Base-by-base conservation (phyloP, 1,140 invertebrate genomes). In the Pantala flavescens region DNA sequence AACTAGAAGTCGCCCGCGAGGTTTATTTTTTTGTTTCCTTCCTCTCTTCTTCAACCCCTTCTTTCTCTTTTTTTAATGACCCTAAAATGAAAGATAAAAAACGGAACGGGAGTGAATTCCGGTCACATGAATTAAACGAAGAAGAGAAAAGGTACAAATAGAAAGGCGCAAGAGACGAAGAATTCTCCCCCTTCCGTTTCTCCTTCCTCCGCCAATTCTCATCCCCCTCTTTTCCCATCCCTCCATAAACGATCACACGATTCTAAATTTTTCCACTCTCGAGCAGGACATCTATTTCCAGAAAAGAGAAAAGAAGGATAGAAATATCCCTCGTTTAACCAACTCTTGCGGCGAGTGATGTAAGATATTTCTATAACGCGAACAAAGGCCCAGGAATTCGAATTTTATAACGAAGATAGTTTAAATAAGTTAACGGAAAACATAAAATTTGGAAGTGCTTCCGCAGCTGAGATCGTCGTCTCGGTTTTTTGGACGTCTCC, bases 91-190 rank as follows among this genome's bases (percentile, higher is more conserved):
- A 21, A 63, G 49, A 21, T 21, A 63, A 63, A 63, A 63, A 63
- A 63, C 14, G 49, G 49, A 16, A 63, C 49, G 49, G 49, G 49
- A 63, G n/a, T 63, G 49, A 63, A 63, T 63, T 63, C 49, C 49
- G 49, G 49, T 63, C 49, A 63, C 49, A 63, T 63, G 49, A 63
- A 63, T 63, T 63, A 63, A 63, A 63, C 49, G 49, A 63, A 21
- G 49, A 63, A 63, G 49, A 63, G n/a, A 63, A 63, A 63, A 21
- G 49, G n/a, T 19, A 21, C 49, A 63, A 63, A 63, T 16, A 19
- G 12, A 63, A 19, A 21, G 49, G 49, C 49, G 49, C 49, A 21
- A 16, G 49, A 63, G 49, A 7, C n/a, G 49, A 63, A 63, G 49
- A 63, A 63, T 63, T 63, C 49, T 19, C 49, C 49, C 49, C 49